Evolutionary conservation across 2,113 vertebrate genomes (phyloP), one percentile per base, ranked within the genome.

Genomic region (Burhinus oedicnemus): DNA sequence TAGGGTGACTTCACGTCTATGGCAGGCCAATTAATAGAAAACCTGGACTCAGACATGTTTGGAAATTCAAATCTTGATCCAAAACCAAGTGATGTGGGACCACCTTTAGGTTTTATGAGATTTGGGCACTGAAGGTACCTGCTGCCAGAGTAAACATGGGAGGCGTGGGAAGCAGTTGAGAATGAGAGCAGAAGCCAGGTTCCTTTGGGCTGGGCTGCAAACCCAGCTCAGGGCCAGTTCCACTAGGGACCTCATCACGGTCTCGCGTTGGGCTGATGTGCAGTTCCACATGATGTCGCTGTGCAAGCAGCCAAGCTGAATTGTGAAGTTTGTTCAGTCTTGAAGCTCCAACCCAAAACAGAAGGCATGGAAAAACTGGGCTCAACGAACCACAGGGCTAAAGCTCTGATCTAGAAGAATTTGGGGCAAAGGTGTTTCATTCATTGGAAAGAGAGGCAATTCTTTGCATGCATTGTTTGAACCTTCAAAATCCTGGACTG

Each of bases 1-100:
- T 57, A 54, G 1, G 2, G 34, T 62, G 77, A 97, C 40, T 76
- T 91, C 65, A 94, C 80, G 32, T 57, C 49, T 69, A 62, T 32
- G 18, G 38, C 38, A 87, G 47, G 25, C 54, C 57, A 89, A 95
- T 72, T 40, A 95, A 84, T 51, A 89, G 94, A 95, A 94, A 91
- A 34, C 12, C 22, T 70, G 77, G 34, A 36, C 19, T 95, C 57
- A 47, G 29, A 49, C 4, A 5, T 21, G 22, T 36, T 87, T 45
- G 78, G 89, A 91, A 94, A 94, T 54, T 57, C 0, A 1, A 76
- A 65, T 54, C n/a, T 34, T 45, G 19, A 70, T 77, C 77, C 70
- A 92, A 95, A 83, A 60, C 40, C 30, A 51, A 89, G 42, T 23
- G 16, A 22, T 66, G 62, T 87, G 44, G 19, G 89, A 87, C 65